Evolutionary conservation across 1,140 invertebrate genomes (phyloP).

Genomic region (Drosophila watanabei): DNA sequence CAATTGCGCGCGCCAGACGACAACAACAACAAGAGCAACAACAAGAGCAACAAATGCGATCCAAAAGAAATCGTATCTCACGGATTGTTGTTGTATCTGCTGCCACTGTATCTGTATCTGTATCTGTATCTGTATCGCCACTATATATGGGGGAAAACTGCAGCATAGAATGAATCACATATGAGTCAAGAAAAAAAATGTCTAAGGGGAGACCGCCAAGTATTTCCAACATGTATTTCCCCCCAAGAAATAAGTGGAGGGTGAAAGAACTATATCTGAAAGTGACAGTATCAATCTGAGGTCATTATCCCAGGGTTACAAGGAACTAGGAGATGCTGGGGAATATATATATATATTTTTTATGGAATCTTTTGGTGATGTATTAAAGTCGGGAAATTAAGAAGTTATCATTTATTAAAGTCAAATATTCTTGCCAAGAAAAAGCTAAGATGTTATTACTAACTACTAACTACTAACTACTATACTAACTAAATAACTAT

Average conservation of each 20-base stretch:
- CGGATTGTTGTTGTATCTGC: slow-evolving; percentile 66
- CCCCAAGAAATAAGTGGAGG: not conserved
- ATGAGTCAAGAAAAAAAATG: slow-evolving; percentile 37
- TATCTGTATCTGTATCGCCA: slow-evolving; percentile 24
- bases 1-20: slow-evolving; percentile 80
- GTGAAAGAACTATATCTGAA: slow-evolving; percentile 35
- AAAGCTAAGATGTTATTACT: not conserved
- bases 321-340: not conserved
- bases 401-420: not conserved
- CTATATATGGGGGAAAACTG: slow-evolving; percentile 12
- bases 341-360: slow-evolving; percentile 7
- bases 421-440: not conserved
- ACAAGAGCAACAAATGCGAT: slow-evolving; percentile 46
- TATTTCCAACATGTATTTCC: slow-evolving; percentile 7
- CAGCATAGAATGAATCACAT: slow-evolving; percentile 45
- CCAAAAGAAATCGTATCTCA: slow-evolving; percentile 79
- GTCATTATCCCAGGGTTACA: slow-evolving; percentile 20
- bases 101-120: slow-evolving; percentile 22
- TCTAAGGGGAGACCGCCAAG: slow-evolving; percentile 11
- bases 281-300: slow-evolving; percentile 40
- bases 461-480: no score
- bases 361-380: not conserved
- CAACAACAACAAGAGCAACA: slow-evolving; percentile 60
- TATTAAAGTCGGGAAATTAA: not conserved
- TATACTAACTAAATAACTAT: not conserved